A percentile compares a stretch with the other conserved stretches of the same genome.
Conservation (phyloP, 2,797 vertebrate species). For the Microctenopoma steveboyesi region DNA sequence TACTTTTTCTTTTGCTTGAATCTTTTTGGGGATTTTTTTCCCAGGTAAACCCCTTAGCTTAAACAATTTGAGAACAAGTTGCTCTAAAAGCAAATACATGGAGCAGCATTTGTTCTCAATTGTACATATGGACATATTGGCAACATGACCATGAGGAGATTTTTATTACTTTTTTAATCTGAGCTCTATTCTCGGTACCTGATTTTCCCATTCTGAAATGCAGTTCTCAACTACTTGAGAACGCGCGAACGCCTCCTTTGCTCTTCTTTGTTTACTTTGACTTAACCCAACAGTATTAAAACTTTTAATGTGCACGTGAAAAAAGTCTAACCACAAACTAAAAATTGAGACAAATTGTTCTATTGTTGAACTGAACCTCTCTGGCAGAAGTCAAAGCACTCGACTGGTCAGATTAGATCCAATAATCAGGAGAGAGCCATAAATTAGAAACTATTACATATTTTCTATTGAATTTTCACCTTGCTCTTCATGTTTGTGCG, state of each 20-base stretch:
- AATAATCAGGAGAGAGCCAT: neutral
- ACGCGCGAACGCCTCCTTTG: too few relatives aligned
- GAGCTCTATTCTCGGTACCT: too few relatives aligned
- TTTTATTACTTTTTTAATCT: too few relatives aligned
- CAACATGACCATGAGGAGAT: too few relatives aligned
- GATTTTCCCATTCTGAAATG: neutral
- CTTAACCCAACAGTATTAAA: neutral
- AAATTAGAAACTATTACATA: neutral
- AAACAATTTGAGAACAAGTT: neutral
- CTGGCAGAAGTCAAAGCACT: neutral
- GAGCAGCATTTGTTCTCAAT: slow-evolving; percentile 2
- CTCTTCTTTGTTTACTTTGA: neutral
- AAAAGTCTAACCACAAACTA: neutral
- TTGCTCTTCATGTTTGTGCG: neutral
- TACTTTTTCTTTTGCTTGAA: slow-evolving; percentile 41
- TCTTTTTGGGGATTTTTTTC: slow-evolving; percentile 31
- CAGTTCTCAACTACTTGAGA: neutral
- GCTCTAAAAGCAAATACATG: slow-evolving; percentile 33
- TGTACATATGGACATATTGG: neutral
- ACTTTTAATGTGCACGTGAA: too few relatives aligned
- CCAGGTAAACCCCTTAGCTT: slow-evolving; percentile 11
- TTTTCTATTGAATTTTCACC: neutral
- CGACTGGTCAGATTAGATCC: neutral
- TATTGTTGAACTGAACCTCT: neutral
- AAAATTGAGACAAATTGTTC: neutral